Evolutionary conservation across 2,113 vertebrate species (phyloP).

Genomic region (Lanius collurio): DNA sequence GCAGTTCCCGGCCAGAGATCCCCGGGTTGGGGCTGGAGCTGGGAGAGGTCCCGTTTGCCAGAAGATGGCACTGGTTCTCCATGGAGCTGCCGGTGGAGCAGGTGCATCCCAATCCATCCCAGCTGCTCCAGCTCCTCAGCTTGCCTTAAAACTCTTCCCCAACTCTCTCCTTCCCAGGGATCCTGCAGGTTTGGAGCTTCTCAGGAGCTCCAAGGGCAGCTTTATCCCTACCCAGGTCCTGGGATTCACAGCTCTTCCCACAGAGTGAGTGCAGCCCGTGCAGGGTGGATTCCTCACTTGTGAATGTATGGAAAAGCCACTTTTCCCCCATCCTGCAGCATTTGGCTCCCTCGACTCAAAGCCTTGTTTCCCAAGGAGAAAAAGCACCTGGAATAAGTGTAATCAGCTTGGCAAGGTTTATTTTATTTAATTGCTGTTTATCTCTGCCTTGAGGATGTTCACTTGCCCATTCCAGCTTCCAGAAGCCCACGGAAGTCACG

Average conservation of each 20-base stretch:
- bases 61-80: slow-evolving; percentile 48
- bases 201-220: background rate
- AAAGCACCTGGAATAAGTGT: background rate
- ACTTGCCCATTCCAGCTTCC: background rate
- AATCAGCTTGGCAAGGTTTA: accelerated
- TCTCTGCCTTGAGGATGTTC: background rate
- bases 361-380: background rate
- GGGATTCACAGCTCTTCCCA: background rate
- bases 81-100: background rate
- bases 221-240: background rate
- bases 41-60: background rate
- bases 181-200: background rate
- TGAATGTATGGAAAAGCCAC: accelerated
- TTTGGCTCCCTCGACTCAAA: background rate
- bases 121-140: background rate
- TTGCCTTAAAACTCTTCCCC: background rate
- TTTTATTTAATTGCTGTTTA: background rate
- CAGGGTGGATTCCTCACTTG: background rate
- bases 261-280: accelerated
- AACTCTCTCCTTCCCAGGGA: accelerated
- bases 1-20: accelerated
- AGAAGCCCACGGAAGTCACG: accelerated
- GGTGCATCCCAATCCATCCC: background rate
- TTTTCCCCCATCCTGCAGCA: no score
- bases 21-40: background rate